These are phyloP conservation scores for Octodon degus DNA, from an alignment of 2,113 vertebrate genomes.

Conservation along the genomic window DNA sequence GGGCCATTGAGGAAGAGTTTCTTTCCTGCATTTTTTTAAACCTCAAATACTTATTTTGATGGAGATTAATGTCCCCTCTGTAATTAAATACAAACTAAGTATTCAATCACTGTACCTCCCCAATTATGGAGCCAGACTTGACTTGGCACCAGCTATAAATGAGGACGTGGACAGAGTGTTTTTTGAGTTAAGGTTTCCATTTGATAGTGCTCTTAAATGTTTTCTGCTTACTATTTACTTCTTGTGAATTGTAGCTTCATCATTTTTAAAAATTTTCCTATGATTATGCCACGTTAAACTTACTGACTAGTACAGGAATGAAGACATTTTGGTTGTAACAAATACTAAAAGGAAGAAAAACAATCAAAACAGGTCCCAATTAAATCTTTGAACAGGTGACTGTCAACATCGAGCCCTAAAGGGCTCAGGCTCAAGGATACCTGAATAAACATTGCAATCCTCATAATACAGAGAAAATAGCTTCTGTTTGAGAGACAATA, in stretches of 20 bases:
- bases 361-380: background rate
- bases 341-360: background rate
- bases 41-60: conserved; percentile 78
- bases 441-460: conserved; percentile 40
- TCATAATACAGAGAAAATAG: background rate
- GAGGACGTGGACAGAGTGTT: conserved; percentile 53
- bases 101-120: conserved; percentile 66
- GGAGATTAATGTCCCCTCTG: conserved; percentile 74
- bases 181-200: conserved; percentile 51
- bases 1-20: conserved; percentile 66
- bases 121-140: conserved; percentile 62
- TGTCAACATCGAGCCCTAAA: background rate
- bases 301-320: background rate
- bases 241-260: conserved; percentile 11
- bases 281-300: background rate
- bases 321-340: conserved; percentile 14
- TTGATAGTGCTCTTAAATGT: background rate
- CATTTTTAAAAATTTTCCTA: background rate
- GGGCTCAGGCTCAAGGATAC: background rate
- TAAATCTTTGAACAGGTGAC: conserved; percentile 1
- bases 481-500: conserved; percentile 13
- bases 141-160: conserved; percentile 57
- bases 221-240: conserved; percentile 56
- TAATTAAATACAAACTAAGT: conserved; percentile 77
- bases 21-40: conserved; percentile 75